Conservation (phyloP, 2,888 invertebrate species). For the Diplazon laetatorius region DNA sequence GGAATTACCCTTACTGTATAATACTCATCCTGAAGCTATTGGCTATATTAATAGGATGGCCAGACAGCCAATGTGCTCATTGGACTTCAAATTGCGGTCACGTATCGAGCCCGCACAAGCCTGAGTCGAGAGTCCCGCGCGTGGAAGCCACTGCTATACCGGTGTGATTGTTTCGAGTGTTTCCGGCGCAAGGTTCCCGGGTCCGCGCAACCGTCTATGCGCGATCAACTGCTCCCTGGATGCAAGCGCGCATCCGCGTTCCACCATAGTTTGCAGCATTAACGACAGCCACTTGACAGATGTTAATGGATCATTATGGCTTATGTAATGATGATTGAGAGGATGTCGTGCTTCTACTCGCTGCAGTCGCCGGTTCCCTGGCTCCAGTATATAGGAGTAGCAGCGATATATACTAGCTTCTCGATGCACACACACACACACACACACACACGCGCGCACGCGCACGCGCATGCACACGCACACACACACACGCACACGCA, state of each 20-base stretch:
- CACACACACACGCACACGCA: too few relatives aligned
- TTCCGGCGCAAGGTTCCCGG: slow-evolving; percentile 68
- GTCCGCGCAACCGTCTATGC: slow-evolving; percentile 63
- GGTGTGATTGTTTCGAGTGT: slow-evolving; percentile 74
- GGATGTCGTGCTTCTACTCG: slow-evolving; percentile 70
- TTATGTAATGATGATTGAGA: slow-evolving; percentile 79
- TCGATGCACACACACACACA: not conserved
- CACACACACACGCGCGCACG: too few relatives aligned
- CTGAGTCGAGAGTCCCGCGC: slow-evolving; percentile 36
- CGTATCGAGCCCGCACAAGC: slow-evolving; percentile 46
- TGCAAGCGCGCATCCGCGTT: slow-evolving; percentile 47
- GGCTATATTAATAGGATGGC: not conserved
- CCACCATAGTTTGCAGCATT: slow-evolving; percentile 67
- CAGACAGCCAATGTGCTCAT: slow-evolving; percentile 30
- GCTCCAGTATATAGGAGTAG: slow-evolving; percentile 12
- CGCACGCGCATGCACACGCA: too few relatives aligned
- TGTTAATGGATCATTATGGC: slow-evolving; percentile 78
- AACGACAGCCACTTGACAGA: slow-evolving; percentile 78
- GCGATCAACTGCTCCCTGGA: slow-evolving; percentile 69
- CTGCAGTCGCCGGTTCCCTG: slow-evolving; percentile 48
- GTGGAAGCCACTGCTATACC: slow-evolving; percentile 65
- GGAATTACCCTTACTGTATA: not conserved
- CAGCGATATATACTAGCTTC: not conserved
- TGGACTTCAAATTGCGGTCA: slow-evolving; percentile 61
- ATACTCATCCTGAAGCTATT: not conserved